A percentile compares a stretch with the other conserved stretches of the same genome.
Evolutionary conservation across 1,140 invertebrate species (phyloP).

Genomic region (Temnothorax curvispinosus): DNA sequence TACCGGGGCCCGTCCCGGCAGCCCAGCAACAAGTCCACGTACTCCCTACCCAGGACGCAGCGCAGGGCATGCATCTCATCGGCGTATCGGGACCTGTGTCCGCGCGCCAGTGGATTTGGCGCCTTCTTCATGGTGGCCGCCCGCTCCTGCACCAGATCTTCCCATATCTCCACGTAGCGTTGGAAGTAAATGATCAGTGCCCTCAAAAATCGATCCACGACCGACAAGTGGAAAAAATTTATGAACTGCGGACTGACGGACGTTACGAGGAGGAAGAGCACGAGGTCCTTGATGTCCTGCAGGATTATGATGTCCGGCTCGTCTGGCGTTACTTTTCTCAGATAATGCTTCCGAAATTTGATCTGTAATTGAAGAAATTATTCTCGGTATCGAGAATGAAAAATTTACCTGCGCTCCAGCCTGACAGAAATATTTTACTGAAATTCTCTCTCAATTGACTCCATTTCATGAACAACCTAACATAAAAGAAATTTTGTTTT

Average conservation of each 20-base stretch:
- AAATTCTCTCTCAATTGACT: no score
- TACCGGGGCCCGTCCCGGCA: conserved; percentile 83
- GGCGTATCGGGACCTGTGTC: conserved; percentile 85
- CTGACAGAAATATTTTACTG: no score
- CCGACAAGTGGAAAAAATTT: conserved; percentile 86
- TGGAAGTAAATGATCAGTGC: conserved; percentile 88
- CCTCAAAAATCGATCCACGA: conserved; percentile 88
- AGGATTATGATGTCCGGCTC: conserved; percentile 87
- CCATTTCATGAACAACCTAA: no score
- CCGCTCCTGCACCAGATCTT: conserved; percentile 86
- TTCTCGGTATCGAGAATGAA: conserved; percentile 20
- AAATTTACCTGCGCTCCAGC: background rate
- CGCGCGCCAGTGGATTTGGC: conserved; percentile 86
- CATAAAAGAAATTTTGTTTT: no score
- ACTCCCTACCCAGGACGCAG: conserved; percentile 87
- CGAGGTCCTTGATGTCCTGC: conserved; percentile 89
- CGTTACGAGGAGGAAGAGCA: conserved; percentile 86
- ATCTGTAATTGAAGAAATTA: conserved; percentile 81
- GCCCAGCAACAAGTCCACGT: conserved; percentile 87
- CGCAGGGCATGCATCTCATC: conserved; percentile 87
- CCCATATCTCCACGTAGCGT: conserved; percentile 87
- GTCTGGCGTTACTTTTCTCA: conserved; percentile 85
- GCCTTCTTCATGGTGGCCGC: conserved; percentile 86
- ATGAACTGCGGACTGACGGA: conserved; percentile 87
- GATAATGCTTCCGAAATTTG: conserved; percentile 86